Evolutionary conservation across 1,140 invertebrate species (phyloP).

Genomic region (Vanessa tameamea): DNA sequence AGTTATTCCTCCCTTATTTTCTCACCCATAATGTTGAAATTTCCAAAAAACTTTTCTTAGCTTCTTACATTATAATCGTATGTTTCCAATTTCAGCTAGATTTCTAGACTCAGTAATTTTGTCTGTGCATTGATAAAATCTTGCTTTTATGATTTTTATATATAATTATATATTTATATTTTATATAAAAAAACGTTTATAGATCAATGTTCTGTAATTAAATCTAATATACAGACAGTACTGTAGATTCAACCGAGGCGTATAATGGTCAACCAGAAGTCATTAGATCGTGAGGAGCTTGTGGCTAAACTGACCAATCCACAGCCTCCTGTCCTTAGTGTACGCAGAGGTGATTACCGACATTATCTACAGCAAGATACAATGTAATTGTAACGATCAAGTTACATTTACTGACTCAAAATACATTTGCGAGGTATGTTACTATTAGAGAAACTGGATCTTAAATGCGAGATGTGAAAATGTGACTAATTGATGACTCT

Average conservation of each 20-base stretch:
- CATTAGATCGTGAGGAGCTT: constrained; percentile 34
- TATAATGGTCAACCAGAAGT: constrained; percentile 26
- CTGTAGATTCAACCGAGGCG: constrained; percentile 5
- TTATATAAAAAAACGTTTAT: no score
- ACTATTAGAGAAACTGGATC: neutral
- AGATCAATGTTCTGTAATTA: neutral
- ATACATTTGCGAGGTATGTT: neutral
- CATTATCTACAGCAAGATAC: neutral
- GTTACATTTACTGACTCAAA: neutral
- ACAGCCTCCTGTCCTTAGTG: constrained; percentile 8
- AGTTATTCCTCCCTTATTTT: no score
- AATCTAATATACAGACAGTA: constrained; percentile 14
- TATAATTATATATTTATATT: no score
- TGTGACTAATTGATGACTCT: neutral
- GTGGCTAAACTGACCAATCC: constrained; percentile 20
- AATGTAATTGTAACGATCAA: constrained; percentile 15
- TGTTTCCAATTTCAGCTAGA: no score
- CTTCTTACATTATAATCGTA: no score
- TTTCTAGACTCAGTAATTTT: no score
- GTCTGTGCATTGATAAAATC: no score
- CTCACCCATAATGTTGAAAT: no score
- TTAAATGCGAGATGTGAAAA: neutral
- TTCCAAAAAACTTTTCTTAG: no score
- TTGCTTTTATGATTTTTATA: no score
- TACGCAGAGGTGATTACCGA: constrained; percentile 16